Evolutionary conservation across 2,113 vertebrate species (phyloP), one percentile per base, ranked within the genome.

Genomic region (Lepidothrix coronata): DNA sequence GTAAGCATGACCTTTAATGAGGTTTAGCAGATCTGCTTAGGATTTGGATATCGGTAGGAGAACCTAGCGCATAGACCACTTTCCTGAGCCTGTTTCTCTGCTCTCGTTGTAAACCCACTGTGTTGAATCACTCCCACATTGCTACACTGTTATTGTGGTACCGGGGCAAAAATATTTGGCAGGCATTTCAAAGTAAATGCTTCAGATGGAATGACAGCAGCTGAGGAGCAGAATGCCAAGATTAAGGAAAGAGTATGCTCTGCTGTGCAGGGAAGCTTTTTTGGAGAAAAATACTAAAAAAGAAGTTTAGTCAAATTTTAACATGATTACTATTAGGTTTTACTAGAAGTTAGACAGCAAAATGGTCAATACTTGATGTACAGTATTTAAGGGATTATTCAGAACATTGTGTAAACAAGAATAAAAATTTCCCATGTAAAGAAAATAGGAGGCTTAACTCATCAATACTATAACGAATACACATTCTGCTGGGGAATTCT

Each of bases 111-210:
- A 96, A 95, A 95, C 1, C 19, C 55, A 81, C 84, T 8, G 14
- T 87, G 67, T 55, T 93, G 97, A 97, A 97, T 97, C 97, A 94
- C 93, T 97, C 95, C 71, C 96, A 93, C 94, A 96, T 96, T 93
- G 89, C 95, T 93, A 78, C 21, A 17, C 91, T 98, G 96, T 97
- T 98, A 95, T 97, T 98, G 97, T 96, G 97, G 96, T 97, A 97
- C 96, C 7, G 15, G 86, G 97, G 97, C 96, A 98, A 98, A 98
- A 98, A 97, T 98, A 97, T 91, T 97, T 98, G 98, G 97, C 98
- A 98, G 85, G 46, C 48, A 93, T 97, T 98, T 98, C 98, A 98
- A 98, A 98, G 98, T 27, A 92, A 96, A 96, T 95, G 94, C 92
- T 97, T 98, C 93, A 89, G 94, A 84, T 97, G 68, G 80, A 97